These are phyloP conservation scores for Noctua janthe DNA, from an alignment of 2,888 invertebrate genomes.

Conservation along the genomic window DNA sequence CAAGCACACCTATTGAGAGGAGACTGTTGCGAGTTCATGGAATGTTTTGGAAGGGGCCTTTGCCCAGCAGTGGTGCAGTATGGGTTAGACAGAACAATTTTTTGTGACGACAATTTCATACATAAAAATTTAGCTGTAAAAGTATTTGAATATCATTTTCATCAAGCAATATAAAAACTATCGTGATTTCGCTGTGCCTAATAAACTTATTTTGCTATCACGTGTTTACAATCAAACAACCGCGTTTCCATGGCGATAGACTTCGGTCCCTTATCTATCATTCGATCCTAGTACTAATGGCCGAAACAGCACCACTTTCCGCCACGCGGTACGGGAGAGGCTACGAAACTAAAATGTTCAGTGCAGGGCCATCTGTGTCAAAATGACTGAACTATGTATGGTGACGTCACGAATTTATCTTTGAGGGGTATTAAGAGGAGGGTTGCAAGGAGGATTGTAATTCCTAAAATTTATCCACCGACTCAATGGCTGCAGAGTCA, in stretches of 20 bases:
- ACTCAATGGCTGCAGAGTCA: neutral
- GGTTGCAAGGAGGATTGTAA: neutral
- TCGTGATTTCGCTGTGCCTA: neutral
- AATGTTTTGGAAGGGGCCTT: neutral
- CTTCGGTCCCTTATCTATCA: neutral
- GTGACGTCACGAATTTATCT: neutral
- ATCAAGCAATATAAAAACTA: too few species aligned
- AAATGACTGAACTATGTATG: neutral
- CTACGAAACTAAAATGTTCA: neutral
- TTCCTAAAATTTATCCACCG: neutral
- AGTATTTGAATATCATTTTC: neutral
- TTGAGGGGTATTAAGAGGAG: neutral
- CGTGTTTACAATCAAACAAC: neutral
- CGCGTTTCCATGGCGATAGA: neutral
- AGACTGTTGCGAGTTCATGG: neutral
- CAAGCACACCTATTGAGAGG: neutral
- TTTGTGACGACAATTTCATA: neutral
- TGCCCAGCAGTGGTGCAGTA: neutral
- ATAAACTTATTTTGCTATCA: neutral
- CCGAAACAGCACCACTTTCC: neutral
- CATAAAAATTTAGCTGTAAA: neutral
- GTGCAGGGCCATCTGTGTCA: neutral
- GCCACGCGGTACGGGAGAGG: neutral
- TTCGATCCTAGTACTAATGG: neutral
- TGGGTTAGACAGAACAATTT: too few species aligned